Evolutionary conservation across 1,140 invertebrate species (phyloP).

Genomic region (Carposina sasakii): DNA sequence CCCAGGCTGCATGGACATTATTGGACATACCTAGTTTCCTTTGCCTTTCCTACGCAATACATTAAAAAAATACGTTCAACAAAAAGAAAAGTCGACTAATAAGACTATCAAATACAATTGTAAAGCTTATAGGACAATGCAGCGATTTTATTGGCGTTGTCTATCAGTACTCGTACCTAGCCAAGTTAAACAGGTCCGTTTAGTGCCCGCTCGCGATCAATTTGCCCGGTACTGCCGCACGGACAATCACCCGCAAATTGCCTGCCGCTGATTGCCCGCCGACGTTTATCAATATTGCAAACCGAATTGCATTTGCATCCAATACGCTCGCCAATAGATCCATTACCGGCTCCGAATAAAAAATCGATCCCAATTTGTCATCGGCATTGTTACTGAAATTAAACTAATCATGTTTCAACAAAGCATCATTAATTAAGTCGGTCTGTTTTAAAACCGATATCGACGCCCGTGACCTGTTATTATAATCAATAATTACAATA

Average conservation of each 20-base stretch:
- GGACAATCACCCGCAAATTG: slow-evolving; percentile 66
- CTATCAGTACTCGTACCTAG: no score
- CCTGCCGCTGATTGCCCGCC: slow-evolving; percentile 51
- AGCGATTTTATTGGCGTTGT: no score
- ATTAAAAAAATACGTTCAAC: no score
- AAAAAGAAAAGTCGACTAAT: no score
- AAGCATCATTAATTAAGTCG: slow-evolving; percentile 48
- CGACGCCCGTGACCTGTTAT: slow-evolving; percentile 51
- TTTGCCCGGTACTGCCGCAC: slow-evolving; percentile 58
- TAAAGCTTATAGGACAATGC: no score
- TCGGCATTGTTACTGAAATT: slow-evolving; percentile 34
- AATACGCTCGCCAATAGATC: no score
- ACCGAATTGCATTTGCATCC: slow-evolving; percentile 16
- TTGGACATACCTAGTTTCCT: no score
- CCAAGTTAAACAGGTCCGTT: slow-evolving; percentile 41
- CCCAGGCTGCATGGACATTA: no score
- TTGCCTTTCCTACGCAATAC: no score
- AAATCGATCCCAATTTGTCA: slow-evolving; percentile 23
- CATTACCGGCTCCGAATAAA: no score
- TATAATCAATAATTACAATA: slow-evolving; percentile 68
- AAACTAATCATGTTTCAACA: slow-evolving; percentile 30
- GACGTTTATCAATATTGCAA: slow-evolving; percentile 66
- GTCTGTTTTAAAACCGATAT: slow-evolving; percentile 34
- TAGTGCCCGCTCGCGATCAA: slow-evolving; percentile 37
- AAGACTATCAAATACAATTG: no score